Evolutionary conservation across 2,888 invertebrate species (phyloP).

Genomic region (Aspidiotus destructor): DNA sequence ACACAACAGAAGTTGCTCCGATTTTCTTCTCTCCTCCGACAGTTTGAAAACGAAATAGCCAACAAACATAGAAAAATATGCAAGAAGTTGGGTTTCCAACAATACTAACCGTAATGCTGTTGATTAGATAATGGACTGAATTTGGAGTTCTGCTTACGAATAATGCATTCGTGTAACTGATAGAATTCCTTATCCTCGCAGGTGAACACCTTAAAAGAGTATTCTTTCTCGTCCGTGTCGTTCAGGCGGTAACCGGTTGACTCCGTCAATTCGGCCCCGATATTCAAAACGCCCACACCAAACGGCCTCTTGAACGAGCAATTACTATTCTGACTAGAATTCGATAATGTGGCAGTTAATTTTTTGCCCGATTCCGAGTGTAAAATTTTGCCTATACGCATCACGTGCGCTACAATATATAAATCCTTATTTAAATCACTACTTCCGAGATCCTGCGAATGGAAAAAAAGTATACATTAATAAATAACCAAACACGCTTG

Average conservation of each 20-base stretch:
- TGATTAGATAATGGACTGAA: constrained; percentile 72
- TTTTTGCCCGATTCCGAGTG: constrained; percentile 48
- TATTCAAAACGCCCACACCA: constrained; percentile 72
- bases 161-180: constrained; percentile 78
- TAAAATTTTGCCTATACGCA: constrained; percentile 78
- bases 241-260: constrained; percentile 41
- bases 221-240: constrained; percentile 59
- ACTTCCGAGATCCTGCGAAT: constrained; percentile 63
- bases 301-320: constrained; percentile 55
- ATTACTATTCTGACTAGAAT: constrained; percentile 19
- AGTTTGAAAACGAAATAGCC: not conserved
- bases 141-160: constrained; percentile 73
- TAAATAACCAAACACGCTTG: no score
- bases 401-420: constrained; percentile 80
- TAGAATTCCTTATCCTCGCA: constrained; percentile 80
- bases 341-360: constrained; percentile 31
- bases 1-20: no score
- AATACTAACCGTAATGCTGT: constrained; percentile 59
- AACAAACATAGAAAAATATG: not conserved
- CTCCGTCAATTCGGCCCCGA: constrained; percentile 42
- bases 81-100: not conserved
- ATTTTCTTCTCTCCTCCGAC: not conserved
- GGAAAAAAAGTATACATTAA: not conserved
- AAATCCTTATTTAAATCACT: constrained; percentile 75
- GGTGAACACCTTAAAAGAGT: constrained; percentile 63